Evolutionary conservation across 2,797 vertebrate genomes (phyloP).

Genomic region (Cyclopterus lumpus): DNA sequence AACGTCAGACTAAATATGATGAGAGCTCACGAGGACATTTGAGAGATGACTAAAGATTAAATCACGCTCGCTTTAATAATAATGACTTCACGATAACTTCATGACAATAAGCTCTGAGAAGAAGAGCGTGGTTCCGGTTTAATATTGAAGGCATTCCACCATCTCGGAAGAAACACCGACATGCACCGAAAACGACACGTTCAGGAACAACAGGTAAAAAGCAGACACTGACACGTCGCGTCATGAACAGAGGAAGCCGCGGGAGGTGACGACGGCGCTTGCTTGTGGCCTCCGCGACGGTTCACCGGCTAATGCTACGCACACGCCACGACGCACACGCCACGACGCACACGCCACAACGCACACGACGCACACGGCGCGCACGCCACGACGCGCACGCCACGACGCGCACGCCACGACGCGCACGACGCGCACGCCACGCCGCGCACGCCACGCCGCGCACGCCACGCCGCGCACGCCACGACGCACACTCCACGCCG

Average conservation of each 20-base stretch:
- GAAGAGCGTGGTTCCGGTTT: too few relatives aligned
- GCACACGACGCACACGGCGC: not conserved
- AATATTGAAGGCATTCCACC: too few relatives aligned
- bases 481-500: slow-evolving; percentile 70
- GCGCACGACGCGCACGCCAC: slow-evolving; percentile 21
- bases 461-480: too few relatives aligned
- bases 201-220: slow-evolving; percentile 15
- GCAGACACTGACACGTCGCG: slow-evolving; percentile 18
- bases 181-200: too few relatives aligned
- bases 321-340: slow-evolving; percentile 75
- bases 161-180: too few relatives aligned
- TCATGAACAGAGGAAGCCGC: slow-evolving; percentile 30
- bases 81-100: too few relatives aligned
- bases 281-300: slow-evolving; percentile 81
- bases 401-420: slow-evolving; percentile 7
- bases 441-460: slow-evolving; percentile 2
- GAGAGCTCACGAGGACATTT: too few relatives aligned
- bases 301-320: slow-evolving; percentile 85
- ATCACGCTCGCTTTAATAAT: too few relatives aligned
- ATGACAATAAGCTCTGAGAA: too few relatives aligned
- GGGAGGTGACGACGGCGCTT: slow-evolving; percentile 64
- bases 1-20: too few relatives aligned
- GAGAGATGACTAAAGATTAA: too few relatives aligned
- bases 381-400: slow-evolving; percentile 18
- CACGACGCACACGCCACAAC: not conserved